Conservation (phyloP, 2,113 vertebrate species). For the Odocoileus virginianus region DNA sequence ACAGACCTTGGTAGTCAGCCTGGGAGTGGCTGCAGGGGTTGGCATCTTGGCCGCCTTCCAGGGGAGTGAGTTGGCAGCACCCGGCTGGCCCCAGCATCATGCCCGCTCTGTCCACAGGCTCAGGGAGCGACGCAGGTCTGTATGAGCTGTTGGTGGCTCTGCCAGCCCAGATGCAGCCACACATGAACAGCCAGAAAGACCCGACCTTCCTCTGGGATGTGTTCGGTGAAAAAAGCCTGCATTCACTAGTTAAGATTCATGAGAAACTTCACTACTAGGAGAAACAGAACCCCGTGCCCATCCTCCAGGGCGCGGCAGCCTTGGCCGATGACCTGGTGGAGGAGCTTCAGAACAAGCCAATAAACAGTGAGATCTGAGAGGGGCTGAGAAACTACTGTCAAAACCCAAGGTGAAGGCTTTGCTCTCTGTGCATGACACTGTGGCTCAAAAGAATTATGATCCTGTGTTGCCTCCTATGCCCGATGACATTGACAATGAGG, state of each 20-base stretch:
- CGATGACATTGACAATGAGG: slow-evolving; percentile 91
- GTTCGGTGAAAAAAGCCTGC: slow-evolving; percentile 95
- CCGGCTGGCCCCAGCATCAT: slow-evolving; percentile 73
- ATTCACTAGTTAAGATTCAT: slow-evolving; percentile 96
- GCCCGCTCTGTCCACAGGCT: slow-evolving; percentile 85
- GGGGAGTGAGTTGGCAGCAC: slow-evolving; percentile 28
- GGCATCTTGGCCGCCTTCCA: slow-evolving; percentile 56
- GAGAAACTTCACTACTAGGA: slow-evolving; percentile 92
- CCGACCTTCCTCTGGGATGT: slow-evolving; percentile 94
- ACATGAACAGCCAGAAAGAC: slow-evolving; percentile 94
- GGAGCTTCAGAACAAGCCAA: not conserved
- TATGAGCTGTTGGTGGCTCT: slow-evolving; percentile 93
- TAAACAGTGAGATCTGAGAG: not conserved
- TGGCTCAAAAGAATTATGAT: slow-evolving; percentile 91
- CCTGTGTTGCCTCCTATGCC: slow-evolving; percentile 94
- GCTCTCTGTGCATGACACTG: slow-evolving; percentile 91
- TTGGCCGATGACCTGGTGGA: slow-evolving; percentile 79
- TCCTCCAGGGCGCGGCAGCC: slow-evolving; percentile 84
- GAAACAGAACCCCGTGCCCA: slow-evolving; percentile 85
- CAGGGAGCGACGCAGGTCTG: slow-evolving; percentile 90
- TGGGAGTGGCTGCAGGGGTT: slow-evolving; percentile 55
- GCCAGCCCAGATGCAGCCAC: slow-evolving; percentile 95
- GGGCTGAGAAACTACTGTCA: not conserved
- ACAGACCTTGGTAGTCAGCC: slow-evolving; percentile 62
- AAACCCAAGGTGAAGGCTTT: slow-evolving; percentile 83